Percentiles rank a stretch among this genome's conserved stretches.
Conservation (phyloP, 2,113 vertebrate genomes). For the Centropus unirufus region DNA sequence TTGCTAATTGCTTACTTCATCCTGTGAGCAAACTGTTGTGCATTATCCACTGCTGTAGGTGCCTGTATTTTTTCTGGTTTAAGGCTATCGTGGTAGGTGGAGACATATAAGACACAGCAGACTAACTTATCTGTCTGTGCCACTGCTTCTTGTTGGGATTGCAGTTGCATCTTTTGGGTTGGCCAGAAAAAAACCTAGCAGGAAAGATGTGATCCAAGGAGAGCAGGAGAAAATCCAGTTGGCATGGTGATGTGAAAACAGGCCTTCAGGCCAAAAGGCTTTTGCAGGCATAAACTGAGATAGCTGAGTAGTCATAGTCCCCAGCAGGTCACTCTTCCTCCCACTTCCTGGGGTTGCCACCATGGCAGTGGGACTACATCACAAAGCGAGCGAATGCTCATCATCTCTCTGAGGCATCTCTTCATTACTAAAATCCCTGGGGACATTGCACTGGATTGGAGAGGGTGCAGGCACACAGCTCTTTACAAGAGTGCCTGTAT, state of each 20-base stretch:
- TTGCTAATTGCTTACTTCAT: not conserved
- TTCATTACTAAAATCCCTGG: not conserved
- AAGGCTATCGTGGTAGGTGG: not conserved
- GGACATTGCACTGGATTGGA: fast-evolving
- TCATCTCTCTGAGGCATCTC: not conserved
- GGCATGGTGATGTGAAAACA: not conserved
- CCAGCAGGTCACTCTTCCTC: not conserved
- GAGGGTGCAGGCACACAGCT: fast-evolving
- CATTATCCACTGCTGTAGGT: not conserved
- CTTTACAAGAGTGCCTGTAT: not conserved
- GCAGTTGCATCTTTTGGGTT: not conserved
- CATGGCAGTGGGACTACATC: not conserved
- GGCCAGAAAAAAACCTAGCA: not conserved
- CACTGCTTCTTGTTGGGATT: not conserved
- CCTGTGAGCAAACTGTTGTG: not conserved
- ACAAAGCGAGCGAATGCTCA: fast-evolving
- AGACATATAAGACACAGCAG: not conserved
- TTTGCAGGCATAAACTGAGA: not conserved
- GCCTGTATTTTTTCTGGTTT: fast-evolving
- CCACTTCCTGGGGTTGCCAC: not conserved
- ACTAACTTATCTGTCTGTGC: not conserved
- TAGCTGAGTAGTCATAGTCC: not conserved
- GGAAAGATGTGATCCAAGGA: not conserved
- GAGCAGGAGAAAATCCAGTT: not conserved
- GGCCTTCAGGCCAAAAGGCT: not conserved